A percentile compares a stretch with the other conserved stretches of the same genome.
These are phyloP conservation scores for Lepidostoma basale DNA, from an alignment of 1,140 invertebrate genomes.

Conservation along the genomic window DNA sequence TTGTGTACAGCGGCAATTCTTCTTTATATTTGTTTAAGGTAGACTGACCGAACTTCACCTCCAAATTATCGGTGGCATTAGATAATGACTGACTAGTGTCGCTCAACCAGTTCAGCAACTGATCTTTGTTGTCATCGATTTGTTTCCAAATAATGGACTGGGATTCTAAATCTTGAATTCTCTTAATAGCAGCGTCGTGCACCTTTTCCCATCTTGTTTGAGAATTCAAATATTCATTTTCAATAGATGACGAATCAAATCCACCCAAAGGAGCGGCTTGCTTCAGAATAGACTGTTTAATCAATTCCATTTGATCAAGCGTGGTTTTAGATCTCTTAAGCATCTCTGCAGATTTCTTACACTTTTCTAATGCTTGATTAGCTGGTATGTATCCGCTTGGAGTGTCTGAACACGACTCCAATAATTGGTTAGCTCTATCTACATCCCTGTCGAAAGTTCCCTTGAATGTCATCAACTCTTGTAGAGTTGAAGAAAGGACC, in stretches of 20 bases:
- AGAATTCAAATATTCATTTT: constrained; percentile 65
- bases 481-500: constrained; percentile 73
- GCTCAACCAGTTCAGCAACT: constrained; percentile 82
- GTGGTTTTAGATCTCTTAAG: constrained; percentile 75
- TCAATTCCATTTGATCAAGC: constrained; percentile 77
- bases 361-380: constrained; percentile 70
- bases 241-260: constrained; percentile 71
- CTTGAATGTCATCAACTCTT: constrained; percentile 75
- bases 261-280: constrained; percentile 76
- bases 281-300: constrained; percentile 72
- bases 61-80: constrained; percentile 76
- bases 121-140: constrained; percentile 83
- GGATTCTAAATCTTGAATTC: constrained; percentile 81
- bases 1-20: constrained; percentile 79
- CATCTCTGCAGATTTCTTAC: constrained; percentile 74
- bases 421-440: constrained; percentile 67
- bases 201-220: constrained; percentile 77
- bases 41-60: constrained; percentile 78
- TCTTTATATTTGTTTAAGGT: constrained; percentile 84
- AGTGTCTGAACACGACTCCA: constrained; percentile 64
- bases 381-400: constrained; percentile 70
- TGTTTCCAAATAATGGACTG: constrained; percentile 91
- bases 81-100: constrained; percentile 78
- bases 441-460: constrained; percentile 72
- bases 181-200: constrained; percentile 71